Conservation (phyloP, 2,888 invertebrate species). For the Melinaea marsaeus region DNA sequence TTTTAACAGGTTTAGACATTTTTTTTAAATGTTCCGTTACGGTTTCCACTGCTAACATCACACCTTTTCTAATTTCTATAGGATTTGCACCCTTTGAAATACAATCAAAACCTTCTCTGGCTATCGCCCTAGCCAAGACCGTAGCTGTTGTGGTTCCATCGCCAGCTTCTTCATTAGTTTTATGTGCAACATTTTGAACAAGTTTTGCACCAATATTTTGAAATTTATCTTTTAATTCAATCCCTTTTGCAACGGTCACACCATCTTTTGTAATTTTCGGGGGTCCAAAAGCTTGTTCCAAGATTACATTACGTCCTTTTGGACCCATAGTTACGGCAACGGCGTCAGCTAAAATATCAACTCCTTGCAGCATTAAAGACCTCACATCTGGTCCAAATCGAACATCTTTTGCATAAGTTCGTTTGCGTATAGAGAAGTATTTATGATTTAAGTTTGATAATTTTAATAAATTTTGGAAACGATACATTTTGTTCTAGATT, state of each 20-base stretch:
- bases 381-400: conserved; percentile 97
- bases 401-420: conserved; percentile 92
- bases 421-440: conserved; percentile 24
- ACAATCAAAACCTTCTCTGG: conserved; percentile 98
- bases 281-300: conserved; percentile 98
- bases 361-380: conserved; percentile 97
- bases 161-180: conserved; percentile 99
- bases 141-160: conserved; percentile 99
- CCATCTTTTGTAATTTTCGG: conserved; percentile 99
- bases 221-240: conserved; percentile 98
- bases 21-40: conserved; percentile 89
- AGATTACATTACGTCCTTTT: conserved; percentile 98
- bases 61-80: conserved; percentile 92
- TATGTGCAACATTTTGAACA: conserved; percentile 99
- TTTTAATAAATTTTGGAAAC: conserved; percentile 33
- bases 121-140: conserved; percentile 96
- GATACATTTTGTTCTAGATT: conserved; percentile 42
- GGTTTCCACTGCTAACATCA: conserved; percentile 96
- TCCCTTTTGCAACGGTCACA: conserved; percentile 98
- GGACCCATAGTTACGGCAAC: conserved; percentile 99
- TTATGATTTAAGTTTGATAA: conserved; percentile 11
- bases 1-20: conserved; percentile 94
- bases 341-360: conserved; percentile 97
- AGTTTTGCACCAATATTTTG: conserved; percentile 98
- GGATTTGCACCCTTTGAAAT: conserved; percentile 98